These are phyloP conservation scores for Hemichromis elongatus DNA, from an alignment of 2,113 vertebrate species.

Conservation along the genomic window DNA sequence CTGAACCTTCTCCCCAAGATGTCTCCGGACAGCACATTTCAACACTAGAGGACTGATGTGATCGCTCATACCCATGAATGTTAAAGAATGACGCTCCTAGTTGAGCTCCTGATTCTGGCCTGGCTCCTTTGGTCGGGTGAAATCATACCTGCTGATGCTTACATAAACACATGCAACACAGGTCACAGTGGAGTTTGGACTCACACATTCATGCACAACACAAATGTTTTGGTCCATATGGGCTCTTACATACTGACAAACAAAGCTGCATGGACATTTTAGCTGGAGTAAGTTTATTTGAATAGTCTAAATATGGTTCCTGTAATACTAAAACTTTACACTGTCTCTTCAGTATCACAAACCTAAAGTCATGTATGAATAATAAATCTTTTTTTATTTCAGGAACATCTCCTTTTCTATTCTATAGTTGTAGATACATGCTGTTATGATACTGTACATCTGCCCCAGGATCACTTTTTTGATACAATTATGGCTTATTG, in stretches of 20 bases:
- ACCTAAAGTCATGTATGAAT: background rate
- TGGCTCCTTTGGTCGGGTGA: background rate
- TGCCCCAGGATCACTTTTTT: background rate
- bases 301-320: background rate
- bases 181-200: background rate
- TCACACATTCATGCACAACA: background rate
- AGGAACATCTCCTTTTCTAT: background rate
- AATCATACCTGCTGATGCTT: background rate
- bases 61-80: background rate
- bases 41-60: background rate
- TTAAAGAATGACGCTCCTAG: background rate
- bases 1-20: background rate
- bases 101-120: background rate
- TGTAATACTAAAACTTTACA: background rate
- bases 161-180: background rate
- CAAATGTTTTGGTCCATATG: background rate
- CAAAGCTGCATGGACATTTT: background rate
- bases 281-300: background rate
- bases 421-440: background rate
- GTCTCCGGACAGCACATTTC: background rate
- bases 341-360: background rate
- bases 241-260: background rate
- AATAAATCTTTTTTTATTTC: background rate
- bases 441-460: background rate
- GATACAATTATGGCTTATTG: background rate